Evolutionary conservation across 1,140 invertebrate genomes (phyloP), one percentile per base, ranked within the genome.

Genomic region (Camponotus pennsylvanicus): DNA sequence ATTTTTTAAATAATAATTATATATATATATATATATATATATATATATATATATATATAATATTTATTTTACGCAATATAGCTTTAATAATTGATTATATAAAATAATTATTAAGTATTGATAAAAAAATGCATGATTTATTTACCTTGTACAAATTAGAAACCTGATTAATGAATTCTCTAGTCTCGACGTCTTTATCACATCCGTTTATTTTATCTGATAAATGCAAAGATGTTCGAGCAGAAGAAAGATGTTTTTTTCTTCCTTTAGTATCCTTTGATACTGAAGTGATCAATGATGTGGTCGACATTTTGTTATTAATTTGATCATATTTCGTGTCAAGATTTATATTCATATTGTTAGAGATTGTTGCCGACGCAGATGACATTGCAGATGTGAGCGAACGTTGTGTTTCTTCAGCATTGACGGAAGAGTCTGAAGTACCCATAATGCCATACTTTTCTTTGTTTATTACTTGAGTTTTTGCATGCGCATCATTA

Each of bases 71-170:
- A 21, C 18, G n/a, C 9, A 67, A 67, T 42, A 27, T 45, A 49
- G 0, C 4, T 15, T 69, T 27, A 21, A 69, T 45, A 49, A 45
- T 13, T 21, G n/a, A 13, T 69, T 69, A 15, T 21, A 2, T 27
- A 45, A 49, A 69, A 27, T 27, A 42, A 64, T 34, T 59, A 59
- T 1, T 59, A 49, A 49, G 0, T 13, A 18, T 69, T 69, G 13
- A 69, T 69, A 69, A 27, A 27, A 1, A 27, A 27, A 49, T 15
- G n/a, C 11, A 21, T 69, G 55, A 59, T 15, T 18, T 69, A 21
- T 15, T 69, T 69, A 69, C 67, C 21, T 49, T 21, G n/a, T 69
- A 49, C 42, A 69, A 69, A 9, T 21, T 49, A 21, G 40, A 32
- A 5, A 21, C 40, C n/a, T 21, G 40, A 42, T 21, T 27, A 69